phyloP scores from a whole-genome alignment of 2,888 invertebrate genomes.

The Helobdella robusta region DNA sequence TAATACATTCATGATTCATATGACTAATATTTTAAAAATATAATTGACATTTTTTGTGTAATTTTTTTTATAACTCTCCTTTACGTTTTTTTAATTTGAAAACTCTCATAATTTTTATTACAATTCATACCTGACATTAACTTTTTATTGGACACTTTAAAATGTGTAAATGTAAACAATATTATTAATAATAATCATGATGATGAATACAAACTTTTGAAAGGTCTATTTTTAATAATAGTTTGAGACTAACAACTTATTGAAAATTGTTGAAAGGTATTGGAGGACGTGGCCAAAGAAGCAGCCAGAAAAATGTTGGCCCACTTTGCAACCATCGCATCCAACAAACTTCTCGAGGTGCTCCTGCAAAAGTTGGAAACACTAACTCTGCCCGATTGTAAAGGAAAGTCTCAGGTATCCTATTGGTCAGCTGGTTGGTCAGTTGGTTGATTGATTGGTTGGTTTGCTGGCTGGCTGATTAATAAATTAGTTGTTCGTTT shows the following conservation, averaged over 20 bases:
- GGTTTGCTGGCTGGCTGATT: too few species aligned
- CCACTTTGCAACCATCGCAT: slow-evolving; percentile 19
- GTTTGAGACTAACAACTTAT: neutral
- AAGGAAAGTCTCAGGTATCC: slow-evolving; percentile 15
- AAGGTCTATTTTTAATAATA: too few species aligned
- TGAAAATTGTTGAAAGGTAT: slow-evolving; percentile 2
- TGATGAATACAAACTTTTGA: neutral
- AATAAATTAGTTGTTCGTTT: too few species aligned
- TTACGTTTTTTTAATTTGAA: too few species aligned
- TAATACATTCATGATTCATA: too few species aligned
- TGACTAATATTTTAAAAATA: too few species aligned
- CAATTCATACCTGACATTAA: neutral
- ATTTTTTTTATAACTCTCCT: too few species aligned
- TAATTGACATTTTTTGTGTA: too few species aligned
- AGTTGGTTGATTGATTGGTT: neutral
- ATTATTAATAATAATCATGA: neutral
- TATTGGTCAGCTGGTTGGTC: neutral
- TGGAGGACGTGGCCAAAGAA: slow-evolving; percentile 20
- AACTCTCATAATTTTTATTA: neutral
- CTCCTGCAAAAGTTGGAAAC: slow-evolving; percentile 13
- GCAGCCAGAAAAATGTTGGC: slow-evolving; percentile 16
- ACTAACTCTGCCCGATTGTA: slow-evolving; percentile 15
- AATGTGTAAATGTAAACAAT: neutral
- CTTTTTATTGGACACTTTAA: neutral
- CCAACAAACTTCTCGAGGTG: neutral